Evolutionary conservation across 1,140 invertebrate species (phyloP), one percentile per base, ranked within the genome.

Genomic region (Zaprionus davidi): DNA sequence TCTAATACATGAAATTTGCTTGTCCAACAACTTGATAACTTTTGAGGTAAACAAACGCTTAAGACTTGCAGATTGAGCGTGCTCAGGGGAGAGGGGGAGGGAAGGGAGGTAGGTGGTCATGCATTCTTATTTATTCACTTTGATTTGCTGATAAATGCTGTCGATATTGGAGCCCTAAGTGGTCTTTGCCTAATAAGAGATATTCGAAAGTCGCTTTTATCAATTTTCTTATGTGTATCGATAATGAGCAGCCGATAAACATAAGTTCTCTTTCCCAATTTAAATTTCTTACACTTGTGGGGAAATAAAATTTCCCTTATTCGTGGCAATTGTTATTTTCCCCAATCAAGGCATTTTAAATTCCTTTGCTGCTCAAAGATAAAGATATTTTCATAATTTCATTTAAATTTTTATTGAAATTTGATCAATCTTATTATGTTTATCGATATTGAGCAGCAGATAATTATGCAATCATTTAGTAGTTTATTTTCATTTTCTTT

Each of bases 1-100:
- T 51, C 46, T 51, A 51, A 51, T 51, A 51, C 46, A 51, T 13
- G 46, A 51, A 51, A 51, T 51, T 51, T 24, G 46, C 46, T 13
- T 51, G 46, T 51, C 46, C 20, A 22, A 51, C 46, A 51, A 24
- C 46, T 51, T 51, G 11, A 51, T 24, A 51, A 13, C 12, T 51
- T 51, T 51, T 20, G 46, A 24, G 46, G 46, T 24, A 51, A 51
- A 51, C 46, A 24, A 12, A 51, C 46, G 20, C 44, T 20, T 49
- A 11, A 20, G 17, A 20, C 17, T 49, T n/a, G 5, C n/a, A n/a
- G 41, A 46, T 44, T 38, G 36, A 13, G 1, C 36, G 4, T 15
- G 13, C 4, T 38, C 1, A 0, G 13, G 2, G 41, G n/a, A n/a
- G 3, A 11, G 1, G 0, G 12, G n/a, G 9, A 28, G n/a, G 41